Percentiles rank a stretch among this genome's conserved stretches.
Conservation (phyloP, 2,797 vertebrate species). For the Falco concolor region DNA sequence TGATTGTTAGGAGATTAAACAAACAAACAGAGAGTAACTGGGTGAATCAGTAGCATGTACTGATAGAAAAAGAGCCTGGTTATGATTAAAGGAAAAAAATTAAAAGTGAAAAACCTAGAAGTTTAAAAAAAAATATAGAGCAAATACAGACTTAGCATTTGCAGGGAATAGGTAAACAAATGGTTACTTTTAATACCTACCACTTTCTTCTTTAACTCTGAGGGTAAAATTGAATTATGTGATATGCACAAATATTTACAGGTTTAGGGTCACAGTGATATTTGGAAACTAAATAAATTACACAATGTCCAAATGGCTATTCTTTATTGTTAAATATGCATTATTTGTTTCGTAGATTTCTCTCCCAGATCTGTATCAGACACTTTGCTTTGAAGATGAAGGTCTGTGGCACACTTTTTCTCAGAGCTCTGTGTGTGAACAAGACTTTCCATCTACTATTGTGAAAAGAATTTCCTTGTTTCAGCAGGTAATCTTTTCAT, state of each 20-base stretch:
- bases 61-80: neutral
- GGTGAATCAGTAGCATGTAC: neutral
- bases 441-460: constrained; percentile 85
- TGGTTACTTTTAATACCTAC: neutral
- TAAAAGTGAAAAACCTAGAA: neutral
- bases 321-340: neutral
- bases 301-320: neutral
- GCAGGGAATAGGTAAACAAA: neutral
- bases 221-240: neutral
- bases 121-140: neutral
- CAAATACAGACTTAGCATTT: neutral
- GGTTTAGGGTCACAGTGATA: neutral
- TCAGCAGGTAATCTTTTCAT: constrained; percentile 84
- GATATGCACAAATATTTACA: neutral
- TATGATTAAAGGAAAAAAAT: neutral
- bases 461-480: constrained; percentile 87
- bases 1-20: neutral
- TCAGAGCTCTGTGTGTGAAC: constrained; percentile 88
- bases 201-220: neutral
- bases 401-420: constrained; percentile 88
- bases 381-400: constrained; percentile 84
- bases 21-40: neutral
- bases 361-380: constrained; percentile 85
- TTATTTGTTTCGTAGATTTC: constrained; percentile 76
- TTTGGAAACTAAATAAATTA: neutral